Percentiles rank a stretch among this genome's conserved stretches.
phyloP scores from a whole-genome alignment of 2,888 invertebrate genomes.

The Chrysopilus asiliformis region DNA sequence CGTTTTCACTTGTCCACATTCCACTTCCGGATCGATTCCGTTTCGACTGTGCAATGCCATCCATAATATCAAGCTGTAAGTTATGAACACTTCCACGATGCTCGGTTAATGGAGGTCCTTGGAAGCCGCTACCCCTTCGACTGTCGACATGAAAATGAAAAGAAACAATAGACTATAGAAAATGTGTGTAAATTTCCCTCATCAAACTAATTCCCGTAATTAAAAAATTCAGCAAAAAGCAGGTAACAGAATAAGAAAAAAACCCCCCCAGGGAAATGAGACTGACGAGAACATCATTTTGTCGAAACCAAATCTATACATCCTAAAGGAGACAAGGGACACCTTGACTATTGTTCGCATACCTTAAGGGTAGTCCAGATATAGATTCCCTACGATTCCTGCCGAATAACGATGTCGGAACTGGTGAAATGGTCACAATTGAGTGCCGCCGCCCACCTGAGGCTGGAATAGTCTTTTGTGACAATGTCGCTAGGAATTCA shows the following conservation, averaged over 20 bases:
- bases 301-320: no score
- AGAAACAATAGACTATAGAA: background rate
- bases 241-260: no score
- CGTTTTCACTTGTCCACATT: constrained; percentile 46
- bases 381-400: constrained; percentile 70
- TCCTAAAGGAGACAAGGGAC: no score
- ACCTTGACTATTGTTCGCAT: constrained; percentile 19
- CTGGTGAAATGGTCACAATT: constrained; percentile 72
- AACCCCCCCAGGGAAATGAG: no score
- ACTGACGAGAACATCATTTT: no score
- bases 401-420: constrained; percentile 66
- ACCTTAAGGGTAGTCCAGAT: constrained; percentile 52
- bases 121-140: constrained; percentile 34
- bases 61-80: constrained; percentile 77
- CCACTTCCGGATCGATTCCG: constrained; percentile 48
- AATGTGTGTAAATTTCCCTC: no score
- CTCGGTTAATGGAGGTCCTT: constrained; percentile 58
- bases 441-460: constrained; percentile 69
- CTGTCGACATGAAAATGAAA: constrained; percentile 18
- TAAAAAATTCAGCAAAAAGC: no score
- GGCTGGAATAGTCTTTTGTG: constrained; percentile 53
- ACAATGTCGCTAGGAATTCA: constrained; percentile 72
- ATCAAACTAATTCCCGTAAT: no score
- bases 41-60: constrained; percentile 67
- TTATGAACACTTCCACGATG: constrained; percentile 66